A percentile compares a stretch with the other conserved stretches of the same genome.
phyloP scores from a whole-genome alignment of 1,140 invertebrate species.

The Bombus waltoni region DNA sequence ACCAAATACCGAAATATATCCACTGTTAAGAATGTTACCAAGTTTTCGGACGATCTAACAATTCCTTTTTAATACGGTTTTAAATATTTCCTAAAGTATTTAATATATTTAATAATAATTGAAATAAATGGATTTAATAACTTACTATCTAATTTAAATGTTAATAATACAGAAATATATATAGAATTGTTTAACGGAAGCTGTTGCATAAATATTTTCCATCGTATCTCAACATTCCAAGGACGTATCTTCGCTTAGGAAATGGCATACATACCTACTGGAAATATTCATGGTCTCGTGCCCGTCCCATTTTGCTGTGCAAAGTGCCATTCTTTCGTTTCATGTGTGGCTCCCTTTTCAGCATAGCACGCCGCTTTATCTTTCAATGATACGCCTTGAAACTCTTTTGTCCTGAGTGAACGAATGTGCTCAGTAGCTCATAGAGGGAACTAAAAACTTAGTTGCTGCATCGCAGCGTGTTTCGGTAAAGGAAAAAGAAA shows the following conservation, averaged over 20 bases:
- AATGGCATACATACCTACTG: background rate
- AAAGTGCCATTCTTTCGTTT: slow-evolving; percentile 25
- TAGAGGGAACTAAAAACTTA: slow-evolving; percentile 32
- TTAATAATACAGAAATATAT: no score
- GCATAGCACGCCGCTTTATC: slow-evolving; percentile 25
- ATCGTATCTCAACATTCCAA: background rate
- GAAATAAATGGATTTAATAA: no score
- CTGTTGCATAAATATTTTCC: background rate
- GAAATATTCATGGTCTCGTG: slow-evolving; percentile 19
- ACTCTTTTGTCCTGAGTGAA: slow-evolving; percentile 37
- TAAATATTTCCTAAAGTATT: no score
- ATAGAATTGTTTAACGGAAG: no score
- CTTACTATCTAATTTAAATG: no score
- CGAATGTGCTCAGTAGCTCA: slow-evolving; percentile 13
- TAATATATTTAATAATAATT: no score
- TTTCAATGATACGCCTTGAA: slow-evolving; percentile 50
- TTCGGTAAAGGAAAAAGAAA: slow-evolving; percentile 12
- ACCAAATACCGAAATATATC: background rate
- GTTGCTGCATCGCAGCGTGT: background rate
- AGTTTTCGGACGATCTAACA: background rate
- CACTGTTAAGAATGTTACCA: background rate
- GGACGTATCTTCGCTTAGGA: background rate
- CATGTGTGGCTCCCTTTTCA: background rate
- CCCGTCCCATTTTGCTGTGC: background rate
- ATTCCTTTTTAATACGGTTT: background rate